Conservation (phyloP, 2,113 vertebrate genomes). For the Caretta caretta region DNA sequence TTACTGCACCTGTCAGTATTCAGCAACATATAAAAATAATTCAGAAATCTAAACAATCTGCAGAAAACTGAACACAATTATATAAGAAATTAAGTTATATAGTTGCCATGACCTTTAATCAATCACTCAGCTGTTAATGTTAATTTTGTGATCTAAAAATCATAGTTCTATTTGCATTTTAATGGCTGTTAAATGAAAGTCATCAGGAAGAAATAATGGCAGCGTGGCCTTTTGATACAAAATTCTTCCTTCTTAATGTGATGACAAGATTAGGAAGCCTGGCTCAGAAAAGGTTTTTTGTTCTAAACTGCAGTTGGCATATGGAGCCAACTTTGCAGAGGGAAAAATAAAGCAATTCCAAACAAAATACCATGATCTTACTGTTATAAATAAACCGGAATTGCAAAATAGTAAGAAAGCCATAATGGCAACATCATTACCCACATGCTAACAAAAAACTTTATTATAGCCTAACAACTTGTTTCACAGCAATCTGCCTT, state of each 20-base stretch:
- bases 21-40: slow-evolving; percentile 85
- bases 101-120: slow-evolving; percentile 87
- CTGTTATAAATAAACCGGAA: slow-evolving; percentile 62
- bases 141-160: slow-evolving; percentile 90
- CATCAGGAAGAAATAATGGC: slow-evolving; percentile 88
- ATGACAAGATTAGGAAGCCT: slow-evolving; percentile 73
- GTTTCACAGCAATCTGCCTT: slow-evolving; percentile 47
- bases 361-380: slow-evolving; percentile 74
- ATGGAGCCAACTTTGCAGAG: slow-evolving; percentile 70
- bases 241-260: slow-evolving; percentile 81
- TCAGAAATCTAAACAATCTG: slow-evolving; percentile 85
- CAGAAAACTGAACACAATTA: slow-evolving; percentile 86
- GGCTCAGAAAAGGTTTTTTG: slow-evolving; percentile 72
- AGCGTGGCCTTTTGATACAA: slow-evolving; percentile 84
- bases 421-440: slow-evolving; percentile 64
- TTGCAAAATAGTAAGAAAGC: slow-evolving; percentile 63
- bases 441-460: slow-evolving; percentile 16
- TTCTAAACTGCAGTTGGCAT: slow-evolving; percentile 75
- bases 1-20: slow-evolving; percentile 80
- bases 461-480: slow-evolving; percentile 31
- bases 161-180: slow-evolving; percentile 91
- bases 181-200: slow-evolving; percentile 88
- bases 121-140: slow-evolving; percentile 87
- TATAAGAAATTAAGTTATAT: slow-evolving; percentile 87
- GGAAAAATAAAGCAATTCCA: slow-evolving; percentile 75